Conservation (phyloP, 1,140 invertebrate genomes). For the Muscidifurax raptorellus region DNA sequence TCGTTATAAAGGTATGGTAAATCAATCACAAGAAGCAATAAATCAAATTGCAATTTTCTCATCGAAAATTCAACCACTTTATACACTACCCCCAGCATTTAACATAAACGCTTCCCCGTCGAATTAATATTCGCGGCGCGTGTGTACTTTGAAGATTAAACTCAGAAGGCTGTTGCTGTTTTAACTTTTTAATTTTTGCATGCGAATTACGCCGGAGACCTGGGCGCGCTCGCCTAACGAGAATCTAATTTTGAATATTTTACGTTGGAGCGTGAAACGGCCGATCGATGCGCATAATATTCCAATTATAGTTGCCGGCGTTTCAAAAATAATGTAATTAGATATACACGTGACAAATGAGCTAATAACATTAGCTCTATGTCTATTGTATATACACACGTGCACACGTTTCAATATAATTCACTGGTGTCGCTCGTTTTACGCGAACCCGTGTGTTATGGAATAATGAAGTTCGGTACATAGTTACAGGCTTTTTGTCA, state of each 20-base stretch:
- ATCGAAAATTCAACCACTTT: background rate
- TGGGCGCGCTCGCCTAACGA: conserved; percentile 34
- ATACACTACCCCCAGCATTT: conserved; percentile 2
- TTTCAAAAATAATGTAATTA: conserved; percentile 45
- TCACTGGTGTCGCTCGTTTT: background rate
- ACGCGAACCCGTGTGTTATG: background rate
- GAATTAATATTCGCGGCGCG: conserved; percentile 41
- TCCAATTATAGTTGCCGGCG: conserved; percentile 37
- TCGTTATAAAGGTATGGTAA: background rate
- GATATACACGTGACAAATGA: conserved; percentile 27
- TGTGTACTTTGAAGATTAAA: conserved; percentile 44
- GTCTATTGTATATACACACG: background rate
- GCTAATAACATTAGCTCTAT: conserved; percentile 13
- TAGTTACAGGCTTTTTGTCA: background rate
- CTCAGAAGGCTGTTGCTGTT: conserved; percentile 41
- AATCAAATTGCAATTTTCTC: background rate
- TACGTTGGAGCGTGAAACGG: background rate
- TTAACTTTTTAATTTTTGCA: conserved; percentile 52
- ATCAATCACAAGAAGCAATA: background rate
- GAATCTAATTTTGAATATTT: conserved; percentile 53
- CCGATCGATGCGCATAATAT: conserved; percentile 45
- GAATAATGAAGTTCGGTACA: background rate
- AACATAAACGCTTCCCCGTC: conserved; percentile 21
- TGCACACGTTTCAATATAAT: background rate
- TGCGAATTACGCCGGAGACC: conserved; percentile 29